Conservation (phyloP, 2,888 invertebrate species). For the Phasia obesa region DNA sequence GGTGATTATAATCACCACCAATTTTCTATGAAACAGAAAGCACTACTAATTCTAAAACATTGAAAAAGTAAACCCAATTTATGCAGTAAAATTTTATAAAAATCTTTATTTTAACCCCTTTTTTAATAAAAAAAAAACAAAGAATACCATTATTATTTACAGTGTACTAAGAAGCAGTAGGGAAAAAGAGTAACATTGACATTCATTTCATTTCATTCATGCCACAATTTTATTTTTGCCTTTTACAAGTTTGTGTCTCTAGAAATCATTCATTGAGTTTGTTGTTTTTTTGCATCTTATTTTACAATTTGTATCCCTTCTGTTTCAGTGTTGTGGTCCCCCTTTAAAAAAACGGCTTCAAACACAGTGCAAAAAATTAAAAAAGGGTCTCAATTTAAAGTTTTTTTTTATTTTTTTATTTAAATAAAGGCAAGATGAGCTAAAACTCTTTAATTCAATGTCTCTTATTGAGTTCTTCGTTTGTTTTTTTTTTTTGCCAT, state of each 20-base stretch:
- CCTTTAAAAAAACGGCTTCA: not conserved
- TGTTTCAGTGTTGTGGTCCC: constrained; percentile 16
- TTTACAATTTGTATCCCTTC: constrained; percentile 44
- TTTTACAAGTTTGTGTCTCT: constrained; percentile 16
- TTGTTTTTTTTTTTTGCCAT: constrained; percentile 19
- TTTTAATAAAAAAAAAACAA: not conserved
- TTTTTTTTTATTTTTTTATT: constrained; percentile 9
- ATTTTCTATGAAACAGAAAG: no score
- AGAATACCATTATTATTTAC: not conserved
- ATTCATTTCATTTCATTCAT: constrained; percentile 43
- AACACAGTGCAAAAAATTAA: constrained; percentile 20
- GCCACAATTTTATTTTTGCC: not conserved
- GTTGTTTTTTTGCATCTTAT: constrained; percentile 22
- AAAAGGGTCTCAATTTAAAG: constrained; percentile 38
- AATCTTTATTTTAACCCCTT: no score
- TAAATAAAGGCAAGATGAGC: constrained; percentile 43
- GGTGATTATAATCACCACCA: no score
- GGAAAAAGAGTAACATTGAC: constrained; percentile 34
- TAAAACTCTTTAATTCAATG: constrained; percentile 29
- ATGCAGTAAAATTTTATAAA: no score
- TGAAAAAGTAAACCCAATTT: no score
- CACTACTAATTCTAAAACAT: no score
- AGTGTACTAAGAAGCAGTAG: not conserved
- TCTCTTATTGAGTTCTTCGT: constrained; percentile 28
- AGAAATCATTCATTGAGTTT: constrained; percentile 26